These are phyloP conservation scores for Belgica antarctica DNA, from an alignment of 2,888 invertebrate species.

Conservation along the genomic window DNA sequence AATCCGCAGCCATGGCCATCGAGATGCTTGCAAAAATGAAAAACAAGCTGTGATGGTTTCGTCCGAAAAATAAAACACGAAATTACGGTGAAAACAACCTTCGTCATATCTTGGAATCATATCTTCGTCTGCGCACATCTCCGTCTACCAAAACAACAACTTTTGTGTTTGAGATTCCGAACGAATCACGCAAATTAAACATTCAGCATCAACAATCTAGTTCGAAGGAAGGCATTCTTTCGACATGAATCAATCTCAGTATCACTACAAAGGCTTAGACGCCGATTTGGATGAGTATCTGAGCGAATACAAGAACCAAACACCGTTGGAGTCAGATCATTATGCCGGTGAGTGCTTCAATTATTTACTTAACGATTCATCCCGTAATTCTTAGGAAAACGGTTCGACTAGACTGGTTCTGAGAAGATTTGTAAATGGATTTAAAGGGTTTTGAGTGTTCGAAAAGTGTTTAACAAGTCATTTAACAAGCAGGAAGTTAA, in stretches of 20 bases:
- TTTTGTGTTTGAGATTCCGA: slow-evolving; percentile 8
- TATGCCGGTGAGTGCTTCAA: slow-evolving; percentile 51
- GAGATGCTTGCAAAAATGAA: neutral
- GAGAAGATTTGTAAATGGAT: too few species aligned
- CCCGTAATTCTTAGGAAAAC: neutral
- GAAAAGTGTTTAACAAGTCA: too few species aligned
- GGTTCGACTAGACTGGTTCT: too few species aligned
- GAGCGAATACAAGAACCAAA: slow-evolving; percentile 52
- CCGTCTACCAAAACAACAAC: neutral
- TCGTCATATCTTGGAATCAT: slow-evolving; percentile 1
- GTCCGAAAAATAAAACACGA: neutral
- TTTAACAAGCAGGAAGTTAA: too few species aligned
- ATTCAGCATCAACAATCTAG: slow-evolving; percentile 14
- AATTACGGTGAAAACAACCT: slow-evolving; percentile 1
- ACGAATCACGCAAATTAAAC: neutral
- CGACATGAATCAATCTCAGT: slow-evolving; percentile 43
- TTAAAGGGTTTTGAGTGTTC: too few species aligned
- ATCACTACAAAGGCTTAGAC: slow-evolving; percentile 46
- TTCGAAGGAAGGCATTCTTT: too few species aligned
- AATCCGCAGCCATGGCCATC: neutral
- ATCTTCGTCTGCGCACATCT: neutral
- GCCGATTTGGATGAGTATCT: slow-evolving; percentile 54
- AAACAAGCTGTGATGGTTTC: neutral
- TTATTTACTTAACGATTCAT: too few species aligned
- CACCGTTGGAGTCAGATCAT: slow-evolving; percentile 51